Evolutionary conservation across 2,113 vertebrate species (phyloP), one percentile per base, ranked within the genome.

Genomic region (Puma concolor): DNA sequence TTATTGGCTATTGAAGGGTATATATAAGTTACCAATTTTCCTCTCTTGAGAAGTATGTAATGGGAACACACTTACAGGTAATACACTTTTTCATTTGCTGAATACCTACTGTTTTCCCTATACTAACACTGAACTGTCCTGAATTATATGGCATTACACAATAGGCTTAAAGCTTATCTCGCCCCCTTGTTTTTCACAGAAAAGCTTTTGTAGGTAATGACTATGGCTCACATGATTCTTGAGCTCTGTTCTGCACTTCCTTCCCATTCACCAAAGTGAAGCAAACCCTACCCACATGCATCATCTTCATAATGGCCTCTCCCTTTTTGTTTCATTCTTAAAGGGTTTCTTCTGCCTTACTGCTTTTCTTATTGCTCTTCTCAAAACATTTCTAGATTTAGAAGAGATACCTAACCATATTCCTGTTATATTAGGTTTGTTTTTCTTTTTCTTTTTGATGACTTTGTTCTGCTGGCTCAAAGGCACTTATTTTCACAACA

Each of bases 21-120:
- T 88, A 74, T 71, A 7, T 38, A 97, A 91, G 91, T 88, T 50
- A 80, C 14, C 33, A 23, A 57, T 77, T 97, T 95, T 67, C 84
- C 31, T 96, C 33, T 92, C 27, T 84, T 91, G 21, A 92, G 23
- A 92, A 77, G 7, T 89, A 8, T 92, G 5, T 90, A 97, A 94
- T 88, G 79, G 19, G 27, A 96, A 1, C 44, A 93, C 52, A 88
- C 36, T 89, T 89, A 23, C 1, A 90, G 41, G 17, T 88, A 66
- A 88, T 36, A 93, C 13, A 57, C 38, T 86, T 93, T 95, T 96
- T 41, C 31, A 41, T 57, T 96, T 96, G n/a, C 83, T 72, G 36
- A 89, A 88, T 96, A 76, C 96, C 94, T 90, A 91, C n/a, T 86
- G 25, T 88, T 95, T 92, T 76, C 66, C n/a, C 44, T 86, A 76